Conservation (phyloP, 2,113 vertebrate species). For the Sinosuthora webbiana region DNA sequence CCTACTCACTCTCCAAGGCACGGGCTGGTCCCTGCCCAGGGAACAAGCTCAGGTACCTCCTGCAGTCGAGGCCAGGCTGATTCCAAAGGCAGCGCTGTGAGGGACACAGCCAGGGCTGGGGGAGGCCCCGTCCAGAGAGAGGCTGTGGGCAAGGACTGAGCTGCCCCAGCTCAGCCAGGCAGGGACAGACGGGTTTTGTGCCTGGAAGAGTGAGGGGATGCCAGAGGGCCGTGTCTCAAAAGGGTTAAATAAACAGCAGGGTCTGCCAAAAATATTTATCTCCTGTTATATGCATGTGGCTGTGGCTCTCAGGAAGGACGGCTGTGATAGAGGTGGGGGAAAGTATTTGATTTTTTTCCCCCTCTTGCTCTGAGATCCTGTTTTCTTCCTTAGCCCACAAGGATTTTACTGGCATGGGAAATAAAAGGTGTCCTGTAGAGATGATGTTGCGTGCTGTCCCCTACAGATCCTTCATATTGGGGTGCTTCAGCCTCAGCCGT, state of each 20-base stretch:
- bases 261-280: conserved; percentile 17
- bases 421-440: neutral
- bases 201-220: neutral
- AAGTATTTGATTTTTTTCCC: neutral
- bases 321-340: neutral
- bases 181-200: neutral
- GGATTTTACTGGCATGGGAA: neutral
- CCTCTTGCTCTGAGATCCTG: neutral
- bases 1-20: neutral
- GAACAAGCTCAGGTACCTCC: neutral
- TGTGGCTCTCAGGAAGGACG: neutral
- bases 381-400: neutral
- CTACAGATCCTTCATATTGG: rapidly evolving
- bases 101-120: neutral
- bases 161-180: neutral
- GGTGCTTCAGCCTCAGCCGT: neutral
- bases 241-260: conserved; percentile 51
- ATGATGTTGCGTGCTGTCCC: neutral
- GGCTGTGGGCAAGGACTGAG: neutral
- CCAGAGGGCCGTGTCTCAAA: neutral
- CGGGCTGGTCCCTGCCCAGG: neutral
- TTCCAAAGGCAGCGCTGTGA: neutral
- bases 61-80: neutral
- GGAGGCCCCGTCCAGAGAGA: rapidly evolving
- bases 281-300: neutral